Base-by-base conservation (phyloP, 1,140 invertebrate genomes). In the Atta texana region DNA sequence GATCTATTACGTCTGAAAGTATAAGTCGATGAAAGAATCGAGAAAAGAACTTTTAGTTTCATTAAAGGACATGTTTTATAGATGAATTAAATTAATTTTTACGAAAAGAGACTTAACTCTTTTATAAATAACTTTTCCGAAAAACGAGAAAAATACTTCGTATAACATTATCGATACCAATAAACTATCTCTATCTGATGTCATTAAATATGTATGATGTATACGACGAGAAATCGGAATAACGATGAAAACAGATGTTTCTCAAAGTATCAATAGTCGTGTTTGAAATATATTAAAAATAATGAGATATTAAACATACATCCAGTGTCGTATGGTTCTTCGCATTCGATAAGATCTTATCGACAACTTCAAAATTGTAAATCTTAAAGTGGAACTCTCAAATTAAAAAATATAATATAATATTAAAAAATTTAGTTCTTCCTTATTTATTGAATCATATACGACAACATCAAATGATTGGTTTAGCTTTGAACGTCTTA, bases 291-390 rank as follows among this genome's bases (percentile, higher is more conserved):
- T 10, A 61, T 16, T 51, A 51, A 34, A 18, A 72, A 49, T 44
- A 24, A 24, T 24, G 24, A 24, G 24, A 24, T 24, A 24, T 24
- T 24, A 24, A 24, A 24, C 24, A 24, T 24, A 24, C 24, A 24
- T 24, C 24, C 24, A 24, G 24, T 24, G 24, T 24, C 24, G 24
- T 24, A 24, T 10, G 49, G 14, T 3, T 6, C 61, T 16, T n/a
- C 10, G 8, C 39, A 44, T 44, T 39, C n/a, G 80, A 72, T 74
- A 74, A 69, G 68, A 82, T 12, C 39, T 44, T 10, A 44, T 12
- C 10, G 39, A 44, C 10, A 44, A 44, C 8, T 2, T 44, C 8
- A 44, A 39, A 44, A 44, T 44, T 10, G 39, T 10, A 44, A 44
- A 44, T 44, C 39, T 44, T 44, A 44, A 44, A 44, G 8, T 44